Base-by-base conservation (phyloP, 2,888 invertebrate genomes). In the Xylota sylvarum region DNA sequence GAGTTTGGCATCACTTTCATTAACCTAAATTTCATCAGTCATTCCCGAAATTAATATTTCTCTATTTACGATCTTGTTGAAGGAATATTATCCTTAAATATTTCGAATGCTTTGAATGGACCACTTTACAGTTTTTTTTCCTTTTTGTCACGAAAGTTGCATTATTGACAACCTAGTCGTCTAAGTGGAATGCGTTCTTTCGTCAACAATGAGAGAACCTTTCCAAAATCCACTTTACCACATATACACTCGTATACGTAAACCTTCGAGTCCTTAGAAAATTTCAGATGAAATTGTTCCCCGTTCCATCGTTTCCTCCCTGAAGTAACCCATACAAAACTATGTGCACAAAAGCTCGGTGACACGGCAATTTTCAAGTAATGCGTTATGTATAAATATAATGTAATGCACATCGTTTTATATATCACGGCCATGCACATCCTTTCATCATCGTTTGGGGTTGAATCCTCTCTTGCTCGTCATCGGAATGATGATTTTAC, bases 341-440 rank as follows among this genome's bases (percentile, higher is more conserved):
- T 30, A 27, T 50, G 35, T 52, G 30, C 62, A 73, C 30, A 62
- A 40, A 37, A 62, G 50, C 60, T 40, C 46, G 46, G 17, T 52
- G 62, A 62, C n/a, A 48, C 27, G 23, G 58, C 17, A 52, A 62
- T 52, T 73, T 62, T 62, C 50, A 52, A 73, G 73, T 73, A 73
- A 73, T 62, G 37, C 60, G 50, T 73, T 30, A 40, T 37, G 50
- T 52, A 52, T 46, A 58, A 48, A 58, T 46, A 30, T 19, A 40
- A 19, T 40, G 32, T 50, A 60, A 35, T 48, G 17, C 46, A 60
- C 48, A 58, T 48, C 58, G 55, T 9, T 19, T 23, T 23, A 23
- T 23, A 23, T 23, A 23, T 43, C 27, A 17, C 17, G 19, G 12
- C 32, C 27, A 12, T 32, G n/a, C 40, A 12, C 12, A 46, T 56